Conservation (phyloP, 2,888 invertebrate species). For the Vandiemenella viatica region DNA sequence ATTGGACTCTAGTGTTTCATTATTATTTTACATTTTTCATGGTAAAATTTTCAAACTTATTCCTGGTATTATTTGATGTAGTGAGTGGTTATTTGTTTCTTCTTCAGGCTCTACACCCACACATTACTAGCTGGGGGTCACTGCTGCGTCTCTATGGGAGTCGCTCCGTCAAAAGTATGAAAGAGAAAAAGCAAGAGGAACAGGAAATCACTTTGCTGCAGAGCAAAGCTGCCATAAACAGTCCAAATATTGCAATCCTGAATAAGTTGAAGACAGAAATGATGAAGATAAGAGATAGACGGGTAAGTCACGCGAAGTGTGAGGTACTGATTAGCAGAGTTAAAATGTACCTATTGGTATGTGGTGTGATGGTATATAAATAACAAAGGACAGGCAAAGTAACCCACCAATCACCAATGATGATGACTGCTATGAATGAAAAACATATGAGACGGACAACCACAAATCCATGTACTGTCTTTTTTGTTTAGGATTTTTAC, state of each 20-base stretch:
- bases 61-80: not conserved
- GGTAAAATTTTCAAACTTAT: no score
- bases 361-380: no score
- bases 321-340: no score
- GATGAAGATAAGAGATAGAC: slow-evolving; percentile 52
- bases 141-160: slow-evolving; percentile 84
- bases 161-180: slow-evolving; percentile 75
- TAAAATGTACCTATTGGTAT: no score
- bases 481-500: no score
- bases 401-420: no score
- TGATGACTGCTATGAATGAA: no score
- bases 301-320: no score
- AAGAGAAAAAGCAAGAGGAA: slow-evolving; percentile 82
- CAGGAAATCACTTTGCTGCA: slow-evolving; percentile 84
- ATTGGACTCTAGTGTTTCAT: no score
- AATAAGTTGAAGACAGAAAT: slow-evolving; percentile 73
- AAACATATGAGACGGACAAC: no score
- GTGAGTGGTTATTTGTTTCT: slow-evolving; percentile 3
- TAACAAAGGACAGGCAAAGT: no score
- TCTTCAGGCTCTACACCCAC: slow-evolving; percentile 73
- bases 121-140: slow-evolving; percentile 89
- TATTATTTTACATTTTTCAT: not conserved
- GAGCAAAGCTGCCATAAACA: slow-evolving; percentile 74
- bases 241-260: slow-evolving; percentile 81
- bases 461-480: no score